Evolutionary conservation across 2,113 vertebrate species (phyloP).

Genomic region (Glaucidium brasilianum): DNA sequence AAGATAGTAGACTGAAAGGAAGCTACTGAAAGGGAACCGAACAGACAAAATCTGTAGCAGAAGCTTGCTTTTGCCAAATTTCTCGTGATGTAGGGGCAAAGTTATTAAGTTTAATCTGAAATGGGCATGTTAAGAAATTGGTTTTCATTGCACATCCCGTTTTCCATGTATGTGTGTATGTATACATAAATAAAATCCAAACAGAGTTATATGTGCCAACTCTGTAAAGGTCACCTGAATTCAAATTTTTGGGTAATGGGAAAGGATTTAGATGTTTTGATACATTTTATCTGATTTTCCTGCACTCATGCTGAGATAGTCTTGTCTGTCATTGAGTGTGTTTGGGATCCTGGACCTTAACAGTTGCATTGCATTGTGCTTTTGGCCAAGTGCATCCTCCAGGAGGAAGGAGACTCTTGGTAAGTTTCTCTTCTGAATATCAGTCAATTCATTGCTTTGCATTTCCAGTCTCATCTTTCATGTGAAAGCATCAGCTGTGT

Average conservation of each 20-base stretch:
- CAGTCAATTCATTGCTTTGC: neutral
- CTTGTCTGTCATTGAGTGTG: too few relatives aligned
- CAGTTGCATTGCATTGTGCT: neutral
- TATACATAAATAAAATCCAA: neutral
- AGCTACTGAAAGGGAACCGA: neutral
- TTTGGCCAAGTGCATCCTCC: neutral
- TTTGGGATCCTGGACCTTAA: neutral
- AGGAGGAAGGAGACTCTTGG: neutral
- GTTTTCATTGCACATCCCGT: neutral
- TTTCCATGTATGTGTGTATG: neutral
- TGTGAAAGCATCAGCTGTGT: neutral
- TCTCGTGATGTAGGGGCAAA: neutral
- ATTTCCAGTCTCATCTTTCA: neutral
- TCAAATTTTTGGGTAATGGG: neutral
- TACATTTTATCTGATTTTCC: neutral
- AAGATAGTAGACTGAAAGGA: neutral
- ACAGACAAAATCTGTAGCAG: neutral
- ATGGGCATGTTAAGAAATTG: neutral
- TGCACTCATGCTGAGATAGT: neutral
- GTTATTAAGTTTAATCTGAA: neutral
- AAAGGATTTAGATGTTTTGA: neutral
- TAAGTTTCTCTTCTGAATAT: neutral
- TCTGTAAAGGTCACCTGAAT: neutral
- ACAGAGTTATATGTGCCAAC: neutral
- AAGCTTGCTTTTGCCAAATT: neutral